Evolutionary conservation across 2,113 vertebrate species (phyloP).

Genomic region (Clarias macrocephalus): DNA sequence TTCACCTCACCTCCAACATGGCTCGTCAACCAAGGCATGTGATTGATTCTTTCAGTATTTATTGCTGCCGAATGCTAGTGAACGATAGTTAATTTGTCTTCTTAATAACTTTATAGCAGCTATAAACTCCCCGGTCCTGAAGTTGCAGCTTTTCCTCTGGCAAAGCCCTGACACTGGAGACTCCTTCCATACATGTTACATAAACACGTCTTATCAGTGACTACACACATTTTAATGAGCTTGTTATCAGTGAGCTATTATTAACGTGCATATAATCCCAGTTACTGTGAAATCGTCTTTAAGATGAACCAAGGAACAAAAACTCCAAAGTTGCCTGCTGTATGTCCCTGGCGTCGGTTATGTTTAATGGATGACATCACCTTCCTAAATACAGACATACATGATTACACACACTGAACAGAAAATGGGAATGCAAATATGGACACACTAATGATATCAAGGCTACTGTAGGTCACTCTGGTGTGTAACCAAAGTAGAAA

Average conservation of each 20-base stretch:
- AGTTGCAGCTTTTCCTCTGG: neutral
- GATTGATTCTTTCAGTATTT: neutral
- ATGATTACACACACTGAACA: neutral
- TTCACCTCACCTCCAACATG: neutral
- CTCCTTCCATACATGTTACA: neutral
- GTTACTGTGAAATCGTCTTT: neutral
- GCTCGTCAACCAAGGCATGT: neutral
- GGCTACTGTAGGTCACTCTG: neutral
- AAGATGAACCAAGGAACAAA: neutral
- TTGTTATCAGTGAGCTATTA: no score
- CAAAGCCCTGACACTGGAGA: slow-evolving; percentile 15
- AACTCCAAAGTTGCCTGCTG: neutral
- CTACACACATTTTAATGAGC: neutral
- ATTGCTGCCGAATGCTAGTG: neutral
- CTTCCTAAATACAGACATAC: neutral
- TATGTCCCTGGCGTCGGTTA: neutral
- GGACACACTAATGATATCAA: neutral
- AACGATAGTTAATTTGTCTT: neutral
- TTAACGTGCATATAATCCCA: neutral
- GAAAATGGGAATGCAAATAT: neutral
- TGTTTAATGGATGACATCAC: neutral
- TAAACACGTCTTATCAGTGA: neutral
- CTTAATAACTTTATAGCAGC: neutral
- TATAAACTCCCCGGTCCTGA: neutral
- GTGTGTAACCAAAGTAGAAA: neutral